Evolutionary conservation across 30 jellyfish, hydroid and myxozoan genomes (phyloP).

Genomic region (Pseudorhiza aurosa): DNA sequence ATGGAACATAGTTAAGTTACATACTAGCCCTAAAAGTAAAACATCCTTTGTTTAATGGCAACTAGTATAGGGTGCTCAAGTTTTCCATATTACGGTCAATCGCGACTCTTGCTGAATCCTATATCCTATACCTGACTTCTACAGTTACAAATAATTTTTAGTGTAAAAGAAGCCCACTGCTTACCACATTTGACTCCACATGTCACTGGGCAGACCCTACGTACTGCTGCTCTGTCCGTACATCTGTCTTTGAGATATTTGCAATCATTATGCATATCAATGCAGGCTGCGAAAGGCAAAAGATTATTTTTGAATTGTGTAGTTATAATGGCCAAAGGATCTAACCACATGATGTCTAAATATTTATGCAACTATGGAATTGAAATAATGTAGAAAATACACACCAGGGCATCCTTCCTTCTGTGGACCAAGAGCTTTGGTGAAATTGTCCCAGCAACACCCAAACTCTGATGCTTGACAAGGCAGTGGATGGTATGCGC

Average conservation of each 20-base stretch:
- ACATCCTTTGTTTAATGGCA: no score
- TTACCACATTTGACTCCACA: slow-evolving; percentile 84
- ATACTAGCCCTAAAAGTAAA: no score
- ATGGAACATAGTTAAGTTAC: no score
- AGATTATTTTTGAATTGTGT: no score
- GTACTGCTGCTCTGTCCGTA: slow-evolving; percentile 62
- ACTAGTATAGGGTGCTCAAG: no score
- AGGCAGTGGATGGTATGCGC: slow-evolving; percentile 68
- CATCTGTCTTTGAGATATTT: slow-evolving; percentile 68
- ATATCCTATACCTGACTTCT: no score
- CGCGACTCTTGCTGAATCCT: no score
- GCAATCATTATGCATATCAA: slow-evolving; percentile 80
- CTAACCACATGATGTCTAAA: no score
- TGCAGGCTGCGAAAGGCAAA: slow-evolving; percentile 76
- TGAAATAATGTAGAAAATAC: no score
- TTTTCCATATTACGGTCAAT: no score
- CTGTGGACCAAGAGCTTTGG: slow-evolving; percentile 75
- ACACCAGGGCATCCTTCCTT: slow-evolving; percentile 89
- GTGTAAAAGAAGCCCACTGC: background rate
- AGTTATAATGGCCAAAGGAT: no score
- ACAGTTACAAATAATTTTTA: background rate
- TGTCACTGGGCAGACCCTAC: slow-evolving; percentile 80
- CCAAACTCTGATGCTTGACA: slow-evolving; percentile 77
- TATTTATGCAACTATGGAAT: no score
- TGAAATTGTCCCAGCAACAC: slow-evolving; percentile 89